phyloP scores from a whole-genome alignment of 2,113 vertebrate genomes.

The Rhinopithecus roxellana region DNA sequence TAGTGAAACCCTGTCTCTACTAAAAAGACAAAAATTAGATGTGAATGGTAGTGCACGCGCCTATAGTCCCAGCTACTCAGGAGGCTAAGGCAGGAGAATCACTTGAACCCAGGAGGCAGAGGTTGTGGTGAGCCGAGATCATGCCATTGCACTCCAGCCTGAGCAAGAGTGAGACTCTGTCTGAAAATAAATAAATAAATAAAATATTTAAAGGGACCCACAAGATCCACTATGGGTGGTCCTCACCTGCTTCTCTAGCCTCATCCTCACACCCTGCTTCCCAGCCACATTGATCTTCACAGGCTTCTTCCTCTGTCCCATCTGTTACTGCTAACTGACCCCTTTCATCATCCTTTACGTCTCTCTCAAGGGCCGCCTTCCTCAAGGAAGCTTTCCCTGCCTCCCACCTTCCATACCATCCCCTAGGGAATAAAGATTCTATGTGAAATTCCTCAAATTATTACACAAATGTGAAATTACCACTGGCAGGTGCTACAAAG shows the following conservation, averaged over 20 bases:
- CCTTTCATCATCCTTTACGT: neutral
- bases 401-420: neutral
- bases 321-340: neutral
- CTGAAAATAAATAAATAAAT: no score
- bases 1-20: no score
- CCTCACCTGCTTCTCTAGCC: neutral
- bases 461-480: no score
- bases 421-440: neutral
- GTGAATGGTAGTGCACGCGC: no score
- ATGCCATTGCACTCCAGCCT: no score
- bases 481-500: no score
- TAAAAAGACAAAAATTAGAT: no score
- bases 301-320: neutral
- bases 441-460: neutral
- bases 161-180: no score
- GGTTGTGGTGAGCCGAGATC: no score
- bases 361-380: neutral
- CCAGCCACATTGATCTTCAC: neutral
- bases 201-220: neutral
- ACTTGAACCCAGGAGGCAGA: no score
- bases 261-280: neutral
- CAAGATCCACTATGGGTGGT: fast-evolving
- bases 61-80: no score
- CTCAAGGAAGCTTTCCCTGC: neutral
- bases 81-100: no score